Evolutionary conservation across 2,113 vertebrate genomes (phyloP).

Genomic region (Struthio camelus): DNA sequence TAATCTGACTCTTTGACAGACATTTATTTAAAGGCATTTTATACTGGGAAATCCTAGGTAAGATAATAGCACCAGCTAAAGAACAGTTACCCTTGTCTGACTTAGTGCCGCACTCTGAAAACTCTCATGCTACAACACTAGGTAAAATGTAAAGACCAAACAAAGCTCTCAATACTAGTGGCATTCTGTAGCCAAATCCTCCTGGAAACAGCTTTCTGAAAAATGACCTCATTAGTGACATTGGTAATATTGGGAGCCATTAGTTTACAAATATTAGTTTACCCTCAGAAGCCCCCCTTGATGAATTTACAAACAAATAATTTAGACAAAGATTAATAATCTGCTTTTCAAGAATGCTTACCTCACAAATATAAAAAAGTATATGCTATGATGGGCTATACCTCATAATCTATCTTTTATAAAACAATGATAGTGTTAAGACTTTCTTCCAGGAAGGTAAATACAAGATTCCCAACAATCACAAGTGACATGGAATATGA

Average conservation of each 20-base stretch:
- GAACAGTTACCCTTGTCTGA: conserved; percentile 46
- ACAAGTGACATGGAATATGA: neutral
- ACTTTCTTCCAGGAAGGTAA: neutral
- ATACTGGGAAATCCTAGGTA: conserved; percentile 14
- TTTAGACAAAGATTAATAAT: neutral
- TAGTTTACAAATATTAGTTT: neutral
- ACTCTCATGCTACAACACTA: neutral
- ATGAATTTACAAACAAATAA: neutral
- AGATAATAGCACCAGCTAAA: neutral
- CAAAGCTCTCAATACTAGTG: conserved; percentile 44
- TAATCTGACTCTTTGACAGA: conserved; percentile 31
- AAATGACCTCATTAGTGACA: conserved; percentile 44
- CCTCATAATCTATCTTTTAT: neutral
- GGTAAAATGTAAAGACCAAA: conserved; percentile 54
- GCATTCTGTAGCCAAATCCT: conserved; percentile 37
- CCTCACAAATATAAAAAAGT: neutral
- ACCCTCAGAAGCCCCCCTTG: neutral
- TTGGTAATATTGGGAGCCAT: neutral
- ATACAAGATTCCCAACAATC: neutral
- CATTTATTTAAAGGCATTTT: conserved; percentile 37
- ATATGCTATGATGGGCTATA: neutral
- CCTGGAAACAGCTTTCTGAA: conserved; percentile 53
- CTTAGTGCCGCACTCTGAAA: conserved; percentile 13
- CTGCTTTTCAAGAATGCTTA: neutral
- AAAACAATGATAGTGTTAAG: neutral